Conservation (phyloP, 2,888 invertebrate species). For the Pycnomerus fuliginosus region DNA sequence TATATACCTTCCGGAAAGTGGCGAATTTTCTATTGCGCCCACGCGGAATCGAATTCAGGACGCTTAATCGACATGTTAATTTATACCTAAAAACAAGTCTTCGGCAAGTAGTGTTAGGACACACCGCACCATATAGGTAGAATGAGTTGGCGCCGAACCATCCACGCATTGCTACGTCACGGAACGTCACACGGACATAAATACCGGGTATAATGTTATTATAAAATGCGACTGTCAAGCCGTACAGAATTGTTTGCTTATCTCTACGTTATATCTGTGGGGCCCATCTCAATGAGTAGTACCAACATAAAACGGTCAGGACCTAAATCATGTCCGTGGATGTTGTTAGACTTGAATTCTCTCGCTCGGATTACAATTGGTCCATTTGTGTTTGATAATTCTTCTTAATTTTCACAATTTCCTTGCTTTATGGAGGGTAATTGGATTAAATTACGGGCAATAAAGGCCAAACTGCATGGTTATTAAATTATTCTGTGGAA, state of each 20-base stretch:
- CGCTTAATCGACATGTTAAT: constrained; percentile 28
- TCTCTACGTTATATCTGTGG: constrained; percentile 20
- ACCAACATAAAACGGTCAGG: constrained; percentile 26
- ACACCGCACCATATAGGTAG: constrained; percentile 45
- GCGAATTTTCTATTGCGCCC: not conserved
- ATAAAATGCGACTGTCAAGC: constrained; percentile 24
- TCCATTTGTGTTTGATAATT: too few relatives aligned
- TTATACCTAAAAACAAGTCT: constrained; percentile 33
- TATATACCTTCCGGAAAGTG: too few relatives aligned
- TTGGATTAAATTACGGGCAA: too few relatives aligned
- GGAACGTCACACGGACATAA: constrained; percentile 26
- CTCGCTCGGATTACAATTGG: too few relatives aligned
- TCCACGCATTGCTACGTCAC: constrained; percentile 39
- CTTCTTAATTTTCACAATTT: too few relatives aligned
- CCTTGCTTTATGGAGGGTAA: too few relatives aligned
- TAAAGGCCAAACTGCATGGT: too few relatives aligned
- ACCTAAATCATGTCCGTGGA: too few relatives aligned
- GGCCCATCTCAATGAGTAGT: constrained; percentile 25
- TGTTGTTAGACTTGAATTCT: too few relatives aligned
- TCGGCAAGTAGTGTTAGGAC: constrained; percentile 39
- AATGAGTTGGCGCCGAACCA: constrained; percentile 42
- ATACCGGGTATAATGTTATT: constrained; percentile 20
- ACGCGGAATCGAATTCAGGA: constrained; percentile 11
- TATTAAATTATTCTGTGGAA: too few relatives aligned
- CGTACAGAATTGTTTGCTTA: constrained; percentile 25